Percentiles rank a stretch among this genome's conserved stretches.
Conservation (phyloP, 2,888 invertebrate species). For the Agrotis segetum region DNA sequence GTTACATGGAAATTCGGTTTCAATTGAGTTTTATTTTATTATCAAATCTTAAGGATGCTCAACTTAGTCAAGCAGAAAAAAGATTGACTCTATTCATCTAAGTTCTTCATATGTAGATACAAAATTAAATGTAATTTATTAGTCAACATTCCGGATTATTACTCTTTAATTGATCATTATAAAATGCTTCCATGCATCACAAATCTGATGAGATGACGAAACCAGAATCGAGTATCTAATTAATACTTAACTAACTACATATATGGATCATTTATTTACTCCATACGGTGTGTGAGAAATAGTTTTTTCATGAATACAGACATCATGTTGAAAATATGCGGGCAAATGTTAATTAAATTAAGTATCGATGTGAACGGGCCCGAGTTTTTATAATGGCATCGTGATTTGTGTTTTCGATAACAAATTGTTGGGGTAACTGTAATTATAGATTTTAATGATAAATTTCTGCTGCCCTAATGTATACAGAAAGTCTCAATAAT, state of each 20-base stretch:
- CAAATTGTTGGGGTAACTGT: conserved; percentile 66
- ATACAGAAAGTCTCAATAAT: background rate
- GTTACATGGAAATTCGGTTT: background rate
- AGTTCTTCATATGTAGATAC: background rate
- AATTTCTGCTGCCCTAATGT: conserved; percentile 22
- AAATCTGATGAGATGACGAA: background rate
- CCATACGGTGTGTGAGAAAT: conserved; percentile 42
- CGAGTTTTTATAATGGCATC: conserved; percentile 67
- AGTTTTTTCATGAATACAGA: conserved; percentile 57
- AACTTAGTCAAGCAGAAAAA: background rate
- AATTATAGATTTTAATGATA: conserved; percentile 61
- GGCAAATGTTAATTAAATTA: conserved; percentile 71
- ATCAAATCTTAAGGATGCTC: background rate
- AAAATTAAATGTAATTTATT: background rate
- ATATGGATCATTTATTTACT: background rate
- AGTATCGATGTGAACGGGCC: conserved; percentile 47
- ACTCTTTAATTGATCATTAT: background rate
- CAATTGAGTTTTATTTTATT: background rate
- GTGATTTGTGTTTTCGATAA: conserved; percentile 75
- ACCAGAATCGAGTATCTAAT: background rate
- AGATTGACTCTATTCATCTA: background rate
- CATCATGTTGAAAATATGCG: conserved; percentile 63
- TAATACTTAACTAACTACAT: background rate
- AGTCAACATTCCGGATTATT: background rate
- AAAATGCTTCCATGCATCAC: background rate